Conservation (phyloP, 2,888 invertebrate species). For the Bruchidius siliquastri region DNA sequence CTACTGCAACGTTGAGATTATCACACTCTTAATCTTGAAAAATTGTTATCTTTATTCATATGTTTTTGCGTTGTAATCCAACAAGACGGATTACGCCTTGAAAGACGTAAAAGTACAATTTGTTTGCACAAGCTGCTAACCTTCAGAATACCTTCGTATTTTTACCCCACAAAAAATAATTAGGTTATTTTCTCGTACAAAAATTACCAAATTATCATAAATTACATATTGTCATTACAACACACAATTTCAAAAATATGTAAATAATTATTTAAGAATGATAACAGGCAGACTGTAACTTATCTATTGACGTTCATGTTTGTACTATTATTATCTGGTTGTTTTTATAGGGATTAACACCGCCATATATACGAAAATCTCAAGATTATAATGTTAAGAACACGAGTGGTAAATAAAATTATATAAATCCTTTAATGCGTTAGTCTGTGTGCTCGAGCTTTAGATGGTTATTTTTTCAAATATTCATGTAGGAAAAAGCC, state of each 20-base stretch:
- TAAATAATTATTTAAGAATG: background rate
- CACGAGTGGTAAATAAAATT: background rate
- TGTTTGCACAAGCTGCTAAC: background rate
- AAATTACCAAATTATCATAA: background rate
- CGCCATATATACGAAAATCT: background rate
- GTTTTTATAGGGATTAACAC: background rate
- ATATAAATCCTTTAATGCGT: background rate
- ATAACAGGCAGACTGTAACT: constrained; percentile 1
- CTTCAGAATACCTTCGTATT: background rate
- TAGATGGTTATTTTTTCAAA: background rate
- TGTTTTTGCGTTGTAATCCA: background rate
- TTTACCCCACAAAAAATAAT: background rate
- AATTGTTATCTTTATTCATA: background rate
- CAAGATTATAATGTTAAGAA: background rate
- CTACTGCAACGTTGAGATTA: background rate
- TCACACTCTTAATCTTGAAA: background rate
- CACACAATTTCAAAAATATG: background rate
- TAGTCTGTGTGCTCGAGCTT: background rate
- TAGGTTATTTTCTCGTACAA: background rate
- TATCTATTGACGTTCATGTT: constrained; percentile 5
- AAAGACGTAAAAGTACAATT: background rate
- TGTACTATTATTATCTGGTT: background rate
- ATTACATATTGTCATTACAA: background rate
- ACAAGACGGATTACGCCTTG: background rate
- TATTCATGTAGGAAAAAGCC: background rate